These are phyloP conservation scores for Crotalus viridis DNA, from an alignment of 2,113 vertebrate species.

Conservation along the genomic window DNA sequence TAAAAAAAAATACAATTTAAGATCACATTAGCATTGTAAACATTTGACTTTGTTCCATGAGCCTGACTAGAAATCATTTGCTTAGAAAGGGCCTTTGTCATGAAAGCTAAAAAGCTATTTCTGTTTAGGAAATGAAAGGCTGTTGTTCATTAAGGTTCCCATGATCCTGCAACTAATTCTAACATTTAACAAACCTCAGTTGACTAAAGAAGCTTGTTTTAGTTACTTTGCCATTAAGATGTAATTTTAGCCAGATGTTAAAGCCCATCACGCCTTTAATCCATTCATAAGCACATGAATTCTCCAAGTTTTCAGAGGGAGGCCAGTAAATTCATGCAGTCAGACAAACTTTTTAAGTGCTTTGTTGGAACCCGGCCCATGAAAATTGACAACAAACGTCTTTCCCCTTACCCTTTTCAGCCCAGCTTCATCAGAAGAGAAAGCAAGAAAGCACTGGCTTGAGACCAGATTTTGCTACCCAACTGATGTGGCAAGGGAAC, in stretches of 20 bases:
- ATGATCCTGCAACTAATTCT: background rate
- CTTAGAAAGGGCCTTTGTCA: background rate
- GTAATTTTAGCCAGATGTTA: constrained; percentile 14
- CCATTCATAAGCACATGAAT: background rate
- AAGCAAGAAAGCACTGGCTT: background rate
- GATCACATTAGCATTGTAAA: background rate
- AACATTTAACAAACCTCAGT: background rate
- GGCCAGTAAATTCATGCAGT: background rate
- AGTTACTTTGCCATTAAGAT: background rate
- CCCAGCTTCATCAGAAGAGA: background rate
- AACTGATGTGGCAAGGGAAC: background rate
- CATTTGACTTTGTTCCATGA: background rate
- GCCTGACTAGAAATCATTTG: background rate
- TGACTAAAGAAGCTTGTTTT: constrained; percentile 7
- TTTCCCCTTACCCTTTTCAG: background rate
- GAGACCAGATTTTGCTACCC: background rate
- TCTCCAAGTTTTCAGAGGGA: background rate
- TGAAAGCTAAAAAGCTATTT: background rate
- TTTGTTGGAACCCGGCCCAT: background rate
- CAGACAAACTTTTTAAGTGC: background rate
- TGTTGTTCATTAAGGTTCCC: background rate
- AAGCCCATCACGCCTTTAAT: background rate
- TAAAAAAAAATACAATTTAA: background rate
- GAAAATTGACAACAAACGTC: background rate
- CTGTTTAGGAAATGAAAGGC: background rate